Evolutionary conservation across 2,797 vertebrate genomes (phyloP).

Genomic region (Sylvia borin): DNA sequence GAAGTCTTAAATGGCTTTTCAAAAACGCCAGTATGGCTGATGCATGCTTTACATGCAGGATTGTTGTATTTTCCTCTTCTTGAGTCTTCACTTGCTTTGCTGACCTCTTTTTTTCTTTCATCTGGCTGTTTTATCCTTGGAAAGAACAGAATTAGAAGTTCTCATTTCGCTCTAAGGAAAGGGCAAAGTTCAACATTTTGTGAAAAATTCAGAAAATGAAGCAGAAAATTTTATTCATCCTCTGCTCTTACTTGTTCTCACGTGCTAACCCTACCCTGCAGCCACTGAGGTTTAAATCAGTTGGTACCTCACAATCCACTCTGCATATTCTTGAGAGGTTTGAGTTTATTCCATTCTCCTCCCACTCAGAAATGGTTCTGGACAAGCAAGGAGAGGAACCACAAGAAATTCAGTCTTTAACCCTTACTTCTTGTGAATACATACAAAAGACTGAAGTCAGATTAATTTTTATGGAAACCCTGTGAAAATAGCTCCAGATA

Average conservation of each 20-base stretch:
- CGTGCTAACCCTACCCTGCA: neutral
- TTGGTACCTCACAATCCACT: neutral
- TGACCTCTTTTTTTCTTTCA: neutral
- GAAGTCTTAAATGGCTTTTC: neutral
- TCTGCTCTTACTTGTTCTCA: neutral
- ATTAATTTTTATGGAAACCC: neutral
- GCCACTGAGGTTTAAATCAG: neutral
- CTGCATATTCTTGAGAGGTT: neutral
- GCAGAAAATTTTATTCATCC: neutral
- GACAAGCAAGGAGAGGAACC: neutral
- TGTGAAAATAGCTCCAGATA: neutral
- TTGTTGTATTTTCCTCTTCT: neutral
- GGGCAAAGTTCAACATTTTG: neutral
- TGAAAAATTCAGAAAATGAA: neutral
- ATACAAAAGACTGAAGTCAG: neutral
- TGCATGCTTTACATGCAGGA: neutral
- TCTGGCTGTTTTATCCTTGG: neutral
- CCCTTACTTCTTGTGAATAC: neutral
- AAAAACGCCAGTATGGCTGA: neutral
- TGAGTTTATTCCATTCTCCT: neutral
- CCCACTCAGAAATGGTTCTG: neutral
- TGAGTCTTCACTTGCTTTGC: neutral
- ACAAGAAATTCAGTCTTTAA: neutral
- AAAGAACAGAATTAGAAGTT: neutral
- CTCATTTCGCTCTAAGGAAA: neutral